Base-by-base conservation (phyloP, 2,888 invertebrate genomes). In the Coelinius sp. region DNA sequence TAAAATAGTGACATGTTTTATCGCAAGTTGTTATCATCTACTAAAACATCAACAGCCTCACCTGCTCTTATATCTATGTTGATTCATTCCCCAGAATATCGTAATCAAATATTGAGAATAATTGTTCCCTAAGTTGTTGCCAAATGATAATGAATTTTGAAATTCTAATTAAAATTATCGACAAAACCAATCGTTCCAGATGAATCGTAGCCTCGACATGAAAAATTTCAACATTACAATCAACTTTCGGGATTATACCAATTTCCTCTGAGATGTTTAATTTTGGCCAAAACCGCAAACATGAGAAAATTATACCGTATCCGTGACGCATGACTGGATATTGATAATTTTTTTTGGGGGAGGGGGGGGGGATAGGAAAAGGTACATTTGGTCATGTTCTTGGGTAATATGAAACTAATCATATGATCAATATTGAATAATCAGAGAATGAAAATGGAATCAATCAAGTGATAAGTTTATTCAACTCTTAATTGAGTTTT, bases 171-270 rank as follows among this genome's bases (percentile, higher is more conserved):
- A 5, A 10, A 17, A 59, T 59, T 35, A 6, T 25, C 8, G 20
- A 20, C 2, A 4, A 10, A 56, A 56, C 25, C 27, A 24, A 49
- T 49, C 31, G 31, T 35, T 59, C 31, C 59, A 59, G 27, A 31
- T 59, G 17, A 59, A 35, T 35, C 59, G 20, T 10, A 59, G 35
- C 59, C 59, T 59, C 59, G 59, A 59, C 59, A 59, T 14, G 22
- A 59, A 35, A 59, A 6, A 6, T 59, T 20, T 31, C 10, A 59
- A 35, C 14, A 7, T 2, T 25, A 25, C 56, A 56, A 56, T n/a
- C 5, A 31, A 22, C 17, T 17, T n/a, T 17, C 7, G 12, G 24
- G 17, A 35, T 6, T 17, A 10, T 17, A 31, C 22, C 8, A 41
- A 41, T 41, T 41, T 12, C n/a, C n/a, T 12, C n/a, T n/a, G n/a